phyloP scores from a whole-genome alignment of 2,888 invertebrate genomes.

The Cantharis rufa region DNA sequence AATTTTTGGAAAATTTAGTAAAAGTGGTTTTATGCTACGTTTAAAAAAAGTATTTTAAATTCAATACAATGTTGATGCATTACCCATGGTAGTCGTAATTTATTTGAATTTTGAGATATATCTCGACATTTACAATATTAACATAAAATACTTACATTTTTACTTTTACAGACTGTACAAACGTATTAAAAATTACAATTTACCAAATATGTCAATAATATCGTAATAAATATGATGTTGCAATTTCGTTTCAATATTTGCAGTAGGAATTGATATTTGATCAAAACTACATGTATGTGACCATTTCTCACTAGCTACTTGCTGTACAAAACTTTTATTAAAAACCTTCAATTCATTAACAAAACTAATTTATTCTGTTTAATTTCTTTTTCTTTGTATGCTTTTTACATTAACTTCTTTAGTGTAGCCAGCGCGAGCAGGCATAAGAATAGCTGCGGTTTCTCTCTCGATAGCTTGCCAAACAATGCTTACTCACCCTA shows the following conservation, averaged over 20 bases:
- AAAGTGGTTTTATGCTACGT: constrained; percentile 11
- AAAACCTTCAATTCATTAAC: neutral
- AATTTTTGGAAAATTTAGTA: constrained; percentile 20
- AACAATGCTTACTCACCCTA: too few species aligned
- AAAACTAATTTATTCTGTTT: neutral
- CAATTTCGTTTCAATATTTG: neutral
- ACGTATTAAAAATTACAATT: too few species aligned
- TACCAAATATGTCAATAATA: too few species aligned
- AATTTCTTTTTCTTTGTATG: too few species aligned
- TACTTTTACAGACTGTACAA: neutral
- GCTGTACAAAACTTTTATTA: neutral
- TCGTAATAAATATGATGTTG: neutral
- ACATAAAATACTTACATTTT: neutral
- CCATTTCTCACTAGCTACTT: neutral
- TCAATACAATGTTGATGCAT: neutral
- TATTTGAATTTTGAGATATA: neutral
- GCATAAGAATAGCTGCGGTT: too few species aligned
- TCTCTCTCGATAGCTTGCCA: too few species aligned
- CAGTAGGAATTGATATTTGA: neutral
- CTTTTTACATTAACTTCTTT: too few species aligned
- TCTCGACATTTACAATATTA: neutral
- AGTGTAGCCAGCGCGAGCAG: too few species aligned
- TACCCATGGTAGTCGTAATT: neutral
- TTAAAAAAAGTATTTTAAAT: neutral
- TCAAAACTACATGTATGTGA: neutral